phyloP scores from a whole-genome alignment of 2,797 vertebrate species.

The Sus cebifrons region DNA sequence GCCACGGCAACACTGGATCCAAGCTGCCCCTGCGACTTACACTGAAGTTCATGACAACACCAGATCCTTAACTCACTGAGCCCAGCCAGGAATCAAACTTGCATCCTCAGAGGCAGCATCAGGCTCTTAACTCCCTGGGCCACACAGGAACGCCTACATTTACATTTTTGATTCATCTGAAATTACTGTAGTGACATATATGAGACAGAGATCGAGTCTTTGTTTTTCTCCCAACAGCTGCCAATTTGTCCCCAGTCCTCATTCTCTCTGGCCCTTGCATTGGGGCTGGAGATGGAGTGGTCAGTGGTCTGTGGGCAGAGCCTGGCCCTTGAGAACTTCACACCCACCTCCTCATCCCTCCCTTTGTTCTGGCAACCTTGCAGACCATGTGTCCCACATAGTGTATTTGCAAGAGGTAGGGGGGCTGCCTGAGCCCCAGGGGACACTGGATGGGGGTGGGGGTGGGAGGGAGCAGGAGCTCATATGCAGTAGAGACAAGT shows the following conservation, averaged over 20 bases:
- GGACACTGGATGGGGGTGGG: not conserved
- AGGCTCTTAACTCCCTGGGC: no score
- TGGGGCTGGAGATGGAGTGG: accelerated
- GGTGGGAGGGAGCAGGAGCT: no score
- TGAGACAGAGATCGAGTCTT: not conserved
- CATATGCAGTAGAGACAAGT: no score
- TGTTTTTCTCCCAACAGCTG: accelerated
- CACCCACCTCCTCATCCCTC: not conserved
- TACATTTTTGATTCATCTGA: not conserved
- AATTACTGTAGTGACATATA: not conserved
- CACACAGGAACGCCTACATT: no score
- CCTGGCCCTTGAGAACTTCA: not conserved
- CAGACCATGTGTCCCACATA: not conserved
- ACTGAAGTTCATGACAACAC: no score
- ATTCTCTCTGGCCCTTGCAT: not conserved
- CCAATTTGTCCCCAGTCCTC: accelerated
- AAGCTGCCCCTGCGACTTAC: no score
- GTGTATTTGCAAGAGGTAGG: not conserved
- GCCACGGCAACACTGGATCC: no score
- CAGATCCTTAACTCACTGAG: no score
- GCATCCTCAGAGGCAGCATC: no score
- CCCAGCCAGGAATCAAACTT: no score
- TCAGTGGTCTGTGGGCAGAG: not conserved
- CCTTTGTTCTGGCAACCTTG: not conserved
- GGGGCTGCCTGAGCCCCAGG: not conserved